Evolutionary conservation across 2,113 vertebrate genomes (phyloP).

Genomic region (Lophochroa leadbeateri): DNA sequence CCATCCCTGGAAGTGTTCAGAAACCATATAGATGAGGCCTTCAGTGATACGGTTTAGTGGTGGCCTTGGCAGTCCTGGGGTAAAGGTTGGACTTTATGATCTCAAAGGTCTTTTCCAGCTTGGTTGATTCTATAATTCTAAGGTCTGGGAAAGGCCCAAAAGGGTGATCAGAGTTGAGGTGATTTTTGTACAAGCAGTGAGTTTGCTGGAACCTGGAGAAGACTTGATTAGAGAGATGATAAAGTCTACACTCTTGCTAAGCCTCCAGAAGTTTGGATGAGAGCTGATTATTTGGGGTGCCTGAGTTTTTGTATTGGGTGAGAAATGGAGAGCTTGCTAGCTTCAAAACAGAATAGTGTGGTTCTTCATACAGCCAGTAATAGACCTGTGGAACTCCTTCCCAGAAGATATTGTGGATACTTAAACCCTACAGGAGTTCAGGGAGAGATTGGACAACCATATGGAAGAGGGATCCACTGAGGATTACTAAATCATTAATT

Average conservation of each 20-base stretch:
- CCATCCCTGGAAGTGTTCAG: background rate
- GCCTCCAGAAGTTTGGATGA: background rate
- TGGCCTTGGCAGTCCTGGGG: background rate
- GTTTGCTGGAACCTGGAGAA: background rate
- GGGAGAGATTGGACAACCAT: background rate
- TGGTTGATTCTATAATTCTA: background rate
- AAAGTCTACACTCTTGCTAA: accelerated
- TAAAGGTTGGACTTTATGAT: background rate
- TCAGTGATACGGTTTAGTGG: background rate
- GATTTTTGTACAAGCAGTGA: background rate
- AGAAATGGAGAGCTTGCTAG: background rate
- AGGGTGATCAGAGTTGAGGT: background rate
- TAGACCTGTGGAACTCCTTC: background rate
- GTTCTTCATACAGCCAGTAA: background rate
- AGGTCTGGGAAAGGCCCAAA: background rate
- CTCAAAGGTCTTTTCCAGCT: background rate
- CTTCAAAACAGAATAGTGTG: background rate
- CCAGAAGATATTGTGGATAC: background rate
- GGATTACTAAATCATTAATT: background rate
- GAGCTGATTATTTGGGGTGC: background rate
- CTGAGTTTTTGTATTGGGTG: background rate
- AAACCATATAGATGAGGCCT: background rate
- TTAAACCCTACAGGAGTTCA: background rate
- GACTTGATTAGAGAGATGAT: background rate
- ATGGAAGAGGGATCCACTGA: background rate